These are phyloP conservation scores for Sylvicapra grimmia DNA, from an alignment of 2,113 vertebrate genomes.

Conservation along the genomic window DNA sequence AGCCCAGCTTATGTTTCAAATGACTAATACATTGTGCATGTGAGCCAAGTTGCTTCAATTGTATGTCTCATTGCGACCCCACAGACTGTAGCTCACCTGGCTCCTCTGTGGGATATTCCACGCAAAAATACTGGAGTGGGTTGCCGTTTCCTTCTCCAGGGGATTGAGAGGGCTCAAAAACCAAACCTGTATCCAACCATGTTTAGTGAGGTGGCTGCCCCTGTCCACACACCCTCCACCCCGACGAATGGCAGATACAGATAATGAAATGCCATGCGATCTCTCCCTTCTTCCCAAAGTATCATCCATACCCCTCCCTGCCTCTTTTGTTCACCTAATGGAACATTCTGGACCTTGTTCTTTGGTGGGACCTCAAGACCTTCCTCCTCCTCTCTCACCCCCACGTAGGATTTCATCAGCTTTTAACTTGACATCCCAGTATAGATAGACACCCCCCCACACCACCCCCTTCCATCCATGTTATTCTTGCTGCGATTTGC, in stretches of 20 bases:
- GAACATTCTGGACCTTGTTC: background rate
- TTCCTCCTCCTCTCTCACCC: background rate
- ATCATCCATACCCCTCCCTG: background rate
- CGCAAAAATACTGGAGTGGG: background rate
- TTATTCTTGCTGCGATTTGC: background rate
- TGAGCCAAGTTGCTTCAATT: background rate
- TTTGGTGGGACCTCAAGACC: background rate
- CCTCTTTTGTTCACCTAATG: background rate
- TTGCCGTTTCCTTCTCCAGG: background rate
- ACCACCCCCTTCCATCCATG: background rate
- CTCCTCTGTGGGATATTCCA: background rate
- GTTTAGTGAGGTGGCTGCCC: background rate
- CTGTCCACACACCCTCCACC: background rate
- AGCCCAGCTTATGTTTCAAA: background rate
- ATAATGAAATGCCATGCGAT: accelerated
- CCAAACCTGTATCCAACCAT: background rate
- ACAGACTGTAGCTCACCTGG: background rate
- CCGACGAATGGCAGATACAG: background rate
- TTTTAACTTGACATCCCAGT: background rate
- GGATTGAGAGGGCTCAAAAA: background rate
- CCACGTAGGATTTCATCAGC: background rate
- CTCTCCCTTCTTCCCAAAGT: too few species aligned
- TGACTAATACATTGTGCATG: background rate
- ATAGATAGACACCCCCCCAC: background rate
- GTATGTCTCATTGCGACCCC: background rate